Evolutionary conservation across 2,113 vertebrate genomes (phyloP).

Genomic region (Psettodes erumei): DNA sequence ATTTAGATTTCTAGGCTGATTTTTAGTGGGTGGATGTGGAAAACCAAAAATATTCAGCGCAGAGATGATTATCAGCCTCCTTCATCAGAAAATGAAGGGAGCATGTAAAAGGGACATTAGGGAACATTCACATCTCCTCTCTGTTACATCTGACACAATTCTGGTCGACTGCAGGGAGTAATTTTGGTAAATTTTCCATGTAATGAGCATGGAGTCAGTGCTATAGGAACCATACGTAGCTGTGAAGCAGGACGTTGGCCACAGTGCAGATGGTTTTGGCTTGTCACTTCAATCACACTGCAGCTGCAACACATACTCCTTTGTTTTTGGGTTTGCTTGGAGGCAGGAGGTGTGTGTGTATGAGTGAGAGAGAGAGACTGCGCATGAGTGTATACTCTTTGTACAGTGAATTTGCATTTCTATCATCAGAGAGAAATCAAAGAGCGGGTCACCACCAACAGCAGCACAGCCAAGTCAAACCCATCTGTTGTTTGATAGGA

Average conservation of each 20-base stretch:
- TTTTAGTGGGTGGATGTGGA: background rate
- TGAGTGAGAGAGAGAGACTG: slow-evolving; percentile 1
- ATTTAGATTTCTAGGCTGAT: slow-evolving; percentile 17
- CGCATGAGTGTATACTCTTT: background rate
- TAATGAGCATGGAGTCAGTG: slow-evolving; percentile 55
- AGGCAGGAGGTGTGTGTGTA: slow-evolving; percentile 13
- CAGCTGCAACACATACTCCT: slow-evolving; percentile 52
- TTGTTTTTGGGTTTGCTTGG: slow-evolving; percentile 20
- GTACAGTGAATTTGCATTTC: slow-evolving; percentile 19
- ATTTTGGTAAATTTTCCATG: slow-evolving; percentile 61
- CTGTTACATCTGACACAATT: slow-evolving; percentile 43
- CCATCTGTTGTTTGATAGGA: slow-evolving; percentile 70
- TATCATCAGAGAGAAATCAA: slow-evolving; percentile 8
- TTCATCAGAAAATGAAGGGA: slow-evolving; percentile 27
- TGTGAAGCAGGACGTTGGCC: slow-evolving; percentile 54
- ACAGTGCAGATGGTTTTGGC: slow-evolving; percentile 51
- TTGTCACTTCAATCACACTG: slow-evolving; percentile 58
- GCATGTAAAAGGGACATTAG: slow-evolving; percentile 10
- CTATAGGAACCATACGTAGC: slow-evolving; percentile 59
- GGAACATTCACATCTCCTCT: slow-evolving; percentile 45
- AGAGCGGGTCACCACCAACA: slow-evolving; percentile 38
- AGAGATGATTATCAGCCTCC: slow-evolving; percentile 30
- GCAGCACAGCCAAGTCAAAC: slow-evolving; percentile 49
- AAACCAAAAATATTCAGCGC: slow-evolving; percentile 1
- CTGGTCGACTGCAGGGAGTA: slow-evolving; percentile 47